A percentile compares a stretch with the other conserved stretches of the same genome.
These are phyloP conservation scores for Papilio helenus DNA, from an alignment of 1,140 invertebrate genomes.

Conservation along the genomic window DNA sequence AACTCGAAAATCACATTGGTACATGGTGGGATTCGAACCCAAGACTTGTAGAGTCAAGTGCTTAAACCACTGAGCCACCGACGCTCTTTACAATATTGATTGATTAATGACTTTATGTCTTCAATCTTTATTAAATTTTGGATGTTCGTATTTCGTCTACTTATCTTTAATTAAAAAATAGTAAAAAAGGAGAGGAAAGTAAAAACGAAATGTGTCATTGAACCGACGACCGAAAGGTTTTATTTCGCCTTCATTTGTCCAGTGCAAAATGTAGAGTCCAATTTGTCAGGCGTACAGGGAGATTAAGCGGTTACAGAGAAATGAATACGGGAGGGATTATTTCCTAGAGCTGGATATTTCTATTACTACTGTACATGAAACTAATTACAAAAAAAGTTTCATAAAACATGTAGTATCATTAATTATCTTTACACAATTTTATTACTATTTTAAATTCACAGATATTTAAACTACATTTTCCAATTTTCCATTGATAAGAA, in stretches of 20 bases:
- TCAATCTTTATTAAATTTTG: no score
- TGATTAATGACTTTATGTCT: no score
- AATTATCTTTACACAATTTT: not conserved
- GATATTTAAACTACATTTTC: no score
- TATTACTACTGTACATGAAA: conserved; percentile 32
- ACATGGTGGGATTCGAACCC: no score
- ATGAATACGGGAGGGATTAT: conserved; percentile 39
- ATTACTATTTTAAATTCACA: not conserved
- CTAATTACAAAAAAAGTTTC: conserved; percentile 38
- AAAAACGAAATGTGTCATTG: conserved; percentile 35
- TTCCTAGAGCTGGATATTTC: conserved; percentile 26
- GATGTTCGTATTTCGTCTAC: no score
- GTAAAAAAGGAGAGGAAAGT: not conserved
- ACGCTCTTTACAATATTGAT: no score
- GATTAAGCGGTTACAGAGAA: conserved; percentile 40
- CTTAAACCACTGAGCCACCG: no score
- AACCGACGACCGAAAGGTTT: conserved; percentile 26
- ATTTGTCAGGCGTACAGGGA: conserved; percentile 39
- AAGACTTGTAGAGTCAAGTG: no score
- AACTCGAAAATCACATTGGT: no score
- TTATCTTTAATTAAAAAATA: no score
- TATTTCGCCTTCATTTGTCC: conserved; percentile 39
- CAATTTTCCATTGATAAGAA: no score
- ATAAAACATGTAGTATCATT: not conserved
- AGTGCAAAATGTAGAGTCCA: conserved; percentile 39